Percentiles rank a stretch among this genome's conserved stretches.
These are phyloP conservation scores for Rutilus rutilus DNA, from an alignment of 2,113 vertebrate genomes.

Conservation along the genomic window DNA sequence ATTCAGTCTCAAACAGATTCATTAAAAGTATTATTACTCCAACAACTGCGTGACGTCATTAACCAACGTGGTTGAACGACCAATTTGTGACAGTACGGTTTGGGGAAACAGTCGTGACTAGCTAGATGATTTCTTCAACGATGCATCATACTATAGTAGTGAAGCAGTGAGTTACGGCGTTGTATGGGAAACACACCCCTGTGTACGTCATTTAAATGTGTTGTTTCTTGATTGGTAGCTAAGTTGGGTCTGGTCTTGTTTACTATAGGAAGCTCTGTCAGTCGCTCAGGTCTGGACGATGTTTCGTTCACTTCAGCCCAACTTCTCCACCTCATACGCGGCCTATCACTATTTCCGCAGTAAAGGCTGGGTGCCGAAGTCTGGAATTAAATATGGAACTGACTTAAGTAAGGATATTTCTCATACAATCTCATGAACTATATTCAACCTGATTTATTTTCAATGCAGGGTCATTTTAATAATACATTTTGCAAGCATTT, in stretches of 20 bases:
- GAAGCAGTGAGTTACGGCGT: no score
- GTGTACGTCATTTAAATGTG: neutral
- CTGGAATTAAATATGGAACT: constrained; percentile 90
- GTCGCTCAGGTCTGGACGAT: constrained; percentile 78
- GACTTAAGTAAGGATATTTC: constrained; percentile 84
- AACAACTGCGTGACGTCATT: no score
- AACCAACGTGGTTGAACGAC: no score
- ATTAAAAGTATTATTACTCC: no score
- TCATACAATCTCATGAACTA: neutral
- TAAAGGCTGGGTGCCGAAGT: constrained; percentile 93
- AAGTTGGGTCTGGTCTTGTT: neutral
- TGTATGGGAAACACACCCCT: no score
- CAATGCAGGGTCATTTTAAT: no score
- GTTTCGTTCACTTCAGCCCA: constrained; percentile 70
- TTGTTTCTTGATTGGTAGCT: neutral
- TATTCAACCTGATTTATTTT: neutral
- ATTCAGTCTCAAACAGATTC: no score
- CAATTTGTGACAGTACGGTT: no score
- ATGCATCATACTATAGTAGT: no score
- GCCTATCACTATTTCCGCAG: constrained; percentile 91
- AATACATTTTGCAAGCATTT: no score
- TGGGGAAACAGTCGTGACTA: no score
- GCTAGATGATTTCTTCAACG: no score
- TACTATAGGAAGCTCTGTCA: constrained; percentile 77
- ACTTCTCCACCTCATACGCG: constrained; percentile 84